These are phyloP conservation scores for Himantopus leucocephalus DNA, from an alignment of 2,113 vertebrate species.

Conservation along the genomic window DNA sequence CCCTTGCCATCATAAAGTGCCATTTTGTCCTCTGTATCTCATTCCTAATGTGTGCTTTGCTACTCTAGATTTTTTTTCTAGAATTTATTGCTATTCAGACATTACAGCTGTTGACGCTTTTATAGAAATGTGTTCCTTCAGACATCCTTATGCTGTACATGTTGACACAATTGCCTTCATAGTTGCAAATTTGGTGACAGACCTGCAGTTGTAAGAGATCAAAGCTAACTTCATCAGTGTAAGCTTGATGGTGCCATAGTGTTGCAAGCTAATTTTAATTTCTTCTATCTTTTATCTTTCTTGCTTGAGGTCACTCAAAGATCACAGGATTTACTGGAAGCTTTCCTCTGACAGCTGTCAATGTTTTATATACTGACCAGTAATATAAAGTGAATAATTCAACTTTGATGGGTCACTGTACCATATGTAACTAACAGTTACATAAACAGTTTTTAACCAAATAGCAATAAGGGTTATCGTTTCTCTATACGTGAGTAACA, in stretches of 20 bases:
- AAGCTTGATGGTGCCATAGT: neutral
- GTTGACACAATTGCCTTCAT: neutral
- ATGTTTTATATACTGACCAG: neutral
- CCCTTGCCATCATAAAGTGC: neutral
- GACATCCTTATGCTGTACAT: fast-evolving
- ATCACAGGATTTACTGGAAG: neutral
- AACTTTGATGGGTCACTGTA: neutral
- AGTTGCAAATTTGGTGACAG: neutral
- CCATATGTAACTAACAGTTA: neutral
- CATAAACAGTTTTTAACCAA: neutral
- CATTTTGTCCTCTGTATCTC: neutral
- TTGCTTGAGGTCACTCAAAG: neutral
- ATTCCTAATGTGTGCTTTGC: neutral
- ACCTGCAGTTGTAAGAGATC: neutral
- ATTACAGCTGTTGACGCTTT: neutral
- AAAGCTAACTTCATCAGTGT: neutral
- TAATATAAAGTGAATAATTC: neutral
- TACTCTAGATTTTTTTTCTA: neutral
- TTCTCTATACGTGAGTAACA: neutral
- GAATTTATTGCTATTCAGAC: neutral
- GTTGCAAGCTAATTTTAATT: neutral
- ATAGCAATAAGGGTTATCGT: neutral
- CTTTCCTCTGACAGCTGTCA: neutral
- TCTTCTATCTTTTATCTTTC: neutral
- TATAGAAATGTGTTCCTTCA: neutral